Evolutionary conservation across 2,113 vertebrate species (phyloP).

Genomic region (Lepus timidus): DNA sequence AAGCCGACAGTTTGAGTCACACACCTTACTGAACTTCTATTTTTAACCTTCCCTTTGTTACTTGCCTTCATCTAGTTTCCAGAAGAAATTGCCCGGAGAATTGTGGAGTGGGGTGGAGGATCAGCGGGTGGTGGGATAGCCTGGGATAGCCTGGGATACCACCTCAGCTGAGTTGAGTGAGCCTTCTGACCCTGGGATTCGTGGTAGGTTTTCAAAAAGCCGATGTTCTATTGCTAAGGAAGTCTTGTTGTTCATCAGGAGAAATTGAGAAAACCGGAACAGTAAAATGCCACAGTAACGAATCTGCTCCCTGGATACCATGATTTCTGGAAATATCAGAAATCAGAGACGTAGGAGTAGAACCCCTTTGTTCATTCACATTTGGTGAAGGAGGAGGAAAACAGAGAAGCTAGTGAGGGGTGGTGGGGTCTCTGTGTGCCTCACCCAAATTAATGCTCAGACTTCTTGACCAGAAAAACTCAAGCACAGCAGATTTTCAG

Average conservation of each 20-base stretch:
- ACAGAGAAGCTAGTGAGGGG: background rate
- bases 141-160: background rate
- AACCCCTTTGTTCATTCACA: background rate
- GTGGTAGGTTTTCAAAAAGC: background rate
- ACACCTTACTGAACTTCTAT: background rate
- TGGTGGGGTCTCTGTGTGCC: too few relatives aligned
- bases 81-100: constrained; percentile 20
- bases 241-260: background rate
- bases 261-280: background rate
- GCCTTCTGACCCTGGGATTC: background rate
- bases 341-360: background rate
- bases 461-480: background rate
- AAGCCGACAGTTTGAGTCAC: background rate
- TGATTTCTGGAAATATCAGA: constrained; percentile 41
- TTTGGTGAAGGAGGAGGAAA: background rate
- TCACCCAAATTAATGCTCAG: background rate
- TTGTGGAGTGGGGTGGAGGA: rapidly evolving
- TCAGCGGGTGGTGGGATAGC: rapidly evolving
- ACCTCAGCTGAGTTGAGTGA: background rate
- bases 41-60: background rate
- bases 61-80: constrained; percentile 30
- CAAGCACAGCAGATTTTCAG: background rate
- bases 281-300: constrained; percentile 26
- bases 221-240: background rate
- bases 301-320: background rate